Evolutionary conservation across 2,888 invertebrate species (phyloP).

Genomic region (Himalopsyche anomala): DNA sequence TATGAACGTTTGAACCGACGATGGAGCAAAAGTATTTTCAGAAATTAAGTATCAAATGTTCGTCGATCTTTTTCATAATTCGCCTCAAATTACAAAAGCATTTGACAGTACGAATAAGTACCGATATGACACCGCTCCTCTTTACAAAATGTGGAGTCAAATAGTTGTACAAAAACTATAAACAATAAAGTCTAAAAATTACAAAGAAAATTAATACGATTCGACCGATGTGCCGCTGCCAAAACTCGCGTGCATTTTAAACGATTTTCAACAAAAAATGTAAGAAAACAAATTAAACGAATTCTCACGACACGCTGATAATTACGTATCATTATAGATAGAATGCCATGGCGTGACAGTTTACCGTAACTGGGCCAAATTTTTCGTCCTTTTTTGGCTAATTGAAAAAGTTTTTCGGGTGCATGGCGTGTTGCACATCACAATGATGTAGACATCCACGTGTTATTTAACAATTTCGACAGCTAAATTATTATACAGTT

Average conservation of each 20-base stretch:
- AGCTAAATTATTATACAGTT: not conserved
- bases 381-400: constrained; percentile 25
- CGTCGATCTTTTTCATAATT: no score
- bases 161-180: no score
- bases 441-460: not conserved
- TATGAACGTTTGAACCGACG: no score
- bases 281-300: not conserved
- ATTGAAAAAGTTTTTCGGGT: constrained; percentile 11
- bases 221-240: no score
- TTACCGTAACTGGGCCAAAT: not conserved
- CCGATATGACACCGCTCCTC: no score
- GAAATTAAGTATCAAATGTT: no score
- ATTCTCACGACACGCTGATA: not conserved
- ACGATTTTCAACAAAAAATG: not conserved
- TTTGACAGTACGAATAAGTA: no score
- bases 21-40: no score
- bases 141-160: no score
- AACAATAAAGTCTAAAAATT: no score
- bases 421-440: constrained; percentile 33
- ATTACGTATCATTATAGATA: not conserved
- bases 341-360: not conserved
- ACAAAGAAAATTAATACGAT: no score
- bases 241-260: not conserved
- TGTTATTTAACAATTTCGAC: not conserved
- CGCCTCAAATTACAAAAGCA: no score